phyloP scores from a whole-genome alignment of 2,113 vertebrate genomes.

The Channa maculata region DNA sequence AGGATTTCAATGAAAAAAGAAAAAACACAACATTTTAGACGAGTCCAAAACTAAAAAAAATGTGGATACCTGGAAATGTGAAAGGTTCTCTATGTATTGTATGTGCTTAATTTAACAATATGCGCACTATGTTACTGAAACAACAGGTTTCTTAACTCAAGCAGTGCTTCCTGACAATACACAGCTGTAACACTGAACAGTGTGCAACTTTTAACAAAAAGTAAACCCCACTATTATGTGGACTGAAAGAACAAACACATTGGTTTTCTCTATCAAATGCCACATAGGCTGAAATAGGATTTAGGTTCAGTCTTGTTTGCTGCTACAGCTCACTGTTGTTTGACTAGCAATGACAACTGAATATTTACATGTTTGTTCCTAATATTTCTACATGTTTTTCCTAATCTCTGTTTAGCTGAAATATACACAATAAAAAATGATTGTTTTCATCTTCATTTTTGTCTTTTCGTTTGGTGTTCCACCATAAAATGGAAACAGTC shows the following conservation, averaged over 20 bases:
- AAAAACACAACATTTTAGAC: too few species aligned
- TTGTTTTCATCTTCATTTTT: conserved; percentile 34
- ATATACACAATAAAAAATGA: conserved; percentile 42
- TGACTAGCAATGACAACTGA: conserved; percentile 37
- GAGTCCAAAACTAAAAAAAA: too few species aligned
- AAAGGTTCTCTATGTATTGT: neutral
- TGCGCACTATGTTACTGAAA: conserved; percentile 33
- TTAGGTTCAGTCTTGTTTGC: conserved; percentile 19
- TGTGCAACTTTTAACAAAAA: neutral
- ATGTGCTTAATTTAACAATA: conserved; percentile 2
- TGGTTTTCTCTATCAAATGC: conserved; percentile 17
- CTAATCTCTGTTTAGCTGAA: conserved; percentile 30
- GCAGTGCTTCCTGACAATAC: neutral
- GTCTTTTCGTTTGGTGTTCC: conserved; percentile 32
- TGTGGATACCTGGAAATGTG: too few species aligned
- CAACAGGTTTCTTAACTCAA: conserved; percentile 1
- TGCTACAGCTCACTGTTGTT: conserved; percentile 30
- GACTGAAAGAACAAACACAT: conserved; percentile 16
- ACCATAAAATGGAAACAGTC: conserved; percentile 23
- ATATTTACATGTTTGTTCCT: conserved; percentile 48
- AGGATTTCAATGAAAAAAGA: neutral
- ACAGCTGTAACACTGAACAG: conserved; percentile 23
- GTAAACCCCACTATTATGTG: neutral
- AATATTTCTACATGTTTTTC: too few species aligned
- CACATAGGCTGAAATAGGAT: conserved; percentile 2